Conservation (phyloP, 1,140 invertebrate species). For the Hycleus cichorii region DNA sequence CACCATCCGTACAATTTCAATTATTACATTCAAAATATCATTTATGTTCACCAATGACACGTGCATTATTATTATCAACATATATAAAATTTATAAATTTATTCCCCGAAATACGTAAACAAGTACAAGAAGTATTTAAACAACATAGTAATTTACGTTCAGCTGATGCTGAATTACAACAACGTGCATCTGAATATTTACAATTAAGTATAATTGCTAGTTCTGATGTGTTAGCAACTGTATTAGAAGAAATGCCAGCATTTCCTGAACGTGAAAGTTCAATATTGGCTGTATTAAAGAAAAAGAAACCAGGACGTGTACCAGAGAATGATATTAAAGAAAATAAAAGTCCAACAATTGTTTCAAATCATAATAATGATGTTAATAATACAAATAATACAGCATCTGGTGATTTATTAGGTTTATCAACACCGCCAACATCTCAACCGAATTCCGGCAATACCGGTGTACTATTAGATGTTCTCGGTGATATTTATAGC, state of each 20-base stretch:
- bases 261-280: slow-evolving; percentile 98
- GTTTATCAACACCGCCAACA: slow-evolving; percentile 72
- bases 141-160: slow-evolving; percentile 95
- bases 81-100: slow-evolving; percentile 99
- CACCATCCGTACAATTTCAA: slow-evolving; percentile 93
- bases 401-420: slow-evolving; percentile 74
- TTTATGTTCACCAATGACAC: slow-evolving; percentile 92
- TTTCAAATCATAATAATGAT: slow-evolving; percentile 52
- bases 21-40: slow-evolving; percentile 98
- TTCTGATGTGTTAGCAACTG: slow-evolving; percentile 95
- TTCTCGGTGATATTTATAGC: slow-evolving; percentile 80
- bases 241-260: slow-evolving; percentile 99
- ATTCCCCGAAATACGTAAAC: slow-evolving; percentile 95
- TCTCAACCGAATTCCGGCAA: slow-evolving; percentile 55
- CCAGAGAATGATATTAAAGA: slow-evolving; percentile 77
- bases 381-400: slow-evolving; percentile 51
- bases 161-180: slow-evolving; percentile 97
- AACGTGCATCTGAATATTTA: slow-evolving; percentile 96
- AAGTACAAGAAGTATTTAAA: slow-evolving; percentile 94
- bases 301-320: slow-evolving; percentile 90
- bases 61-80: slow-evolving; percentile 92
- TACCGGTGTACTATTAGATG: slow-evolving; percentile 78
- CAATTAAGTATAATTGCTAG: slow-evolving; percentile 94
- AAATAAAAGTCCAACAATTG: slow-evolving; percentile 69
- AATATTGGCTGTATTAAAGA: slow-evolving; percentile 94